A percentile compares a stretch with the other conserved stretches of the same genome.
Evolutionary conservation across 2,113 vertebrate genomes (phyloP).

Genomic region (Arizona elegans): DNA sequence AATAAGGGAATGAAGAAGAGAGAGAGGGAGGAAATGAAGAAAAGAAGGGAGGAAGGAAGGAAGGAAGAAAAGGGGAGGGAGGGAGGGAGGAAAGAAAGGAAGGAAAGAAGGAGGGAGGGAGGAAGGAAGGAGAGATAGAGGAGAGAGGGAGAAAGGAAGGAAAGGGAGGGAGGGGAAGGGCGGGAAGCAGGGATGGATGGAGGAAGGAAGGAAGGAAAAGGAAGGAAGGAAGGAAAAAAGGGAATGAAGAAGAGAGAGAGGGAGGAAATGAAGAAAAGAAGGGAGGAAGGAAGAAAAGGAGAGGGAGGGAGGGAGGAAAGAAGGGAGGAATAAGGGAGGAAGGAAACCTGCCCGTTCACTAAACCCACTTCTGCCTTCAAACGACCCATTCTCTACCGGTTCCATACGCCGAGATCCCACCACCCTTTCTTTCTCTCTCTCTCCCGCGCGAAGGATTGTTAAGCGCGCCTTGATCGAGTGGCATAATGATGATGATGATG

Average conservation of each 20-base stretch:
- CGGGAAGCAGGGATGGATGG: neutral
- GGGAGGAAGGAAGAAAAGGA: too few relatives aligned
- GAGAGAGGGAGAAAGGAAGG: too few relatives aligned
- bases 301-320: accelerated
- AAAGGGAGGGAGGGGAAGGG: too few relatives aligned
- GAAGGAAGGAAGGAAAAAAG: neutral
- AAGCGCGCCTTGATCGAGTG: neutral
- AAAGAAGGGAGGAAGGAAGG: neutral
- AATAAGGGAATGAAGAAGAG: too few relatives aligned
- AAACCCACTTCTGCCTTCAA: neutral
- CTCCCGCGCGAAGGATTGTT: neutral
- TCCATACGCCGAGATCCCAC: neutral
- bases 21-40: too few relatives aligned
- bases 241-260: neutral
- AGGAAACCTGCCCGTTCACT: neutral
- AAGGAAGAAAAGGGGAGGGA: too few relatives aligned
- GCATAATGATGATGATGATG: neutral
- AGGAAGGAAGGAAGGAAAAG: too few relatives aligned
- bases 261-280: neutral
- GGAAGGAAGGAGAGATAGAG: too few relatives aligned
- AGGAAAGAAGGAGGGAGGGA: accelerated
- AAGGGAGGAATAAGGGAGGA: neutral
- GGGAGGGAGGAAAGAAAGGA: too few relatives aligned
- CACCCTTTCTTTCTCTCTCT: neutral
- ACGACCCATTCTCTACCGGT: neutral